Conservation (phyloP, 2,888 invertebrate genomes). For the Ornithoptera priamus region DNA sequence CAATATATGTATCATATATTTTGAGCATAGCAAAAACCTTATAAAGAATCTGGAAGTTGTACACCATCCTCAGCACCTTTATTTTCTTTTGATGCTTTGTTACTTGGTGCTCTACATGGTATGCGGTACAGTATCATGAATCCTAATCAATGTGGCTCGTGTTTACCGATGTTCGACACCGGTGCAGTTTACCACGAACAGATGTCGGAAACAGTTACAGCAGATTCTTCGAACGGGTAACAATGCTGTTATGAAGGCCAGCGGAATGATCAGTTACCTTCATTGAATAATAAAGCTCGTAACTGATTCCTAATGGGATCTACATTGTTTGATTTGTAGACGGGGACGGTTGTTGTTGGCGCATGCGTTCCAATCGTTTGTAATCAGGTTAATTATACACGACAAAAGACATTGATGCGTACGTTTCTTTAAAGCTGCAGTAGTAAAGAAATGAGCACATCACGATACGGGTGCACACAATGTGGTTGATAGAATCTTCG, state of each 20-base stretch:
- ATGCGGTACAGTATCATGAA: too few relatives aligned
- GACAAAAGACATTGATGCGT: not conserved
- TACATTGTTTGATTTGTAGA: constrained; percentile 23
- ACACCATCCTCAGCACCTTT: too few relatives aligned
- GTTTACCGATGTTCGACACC: constrained; percentile 41
- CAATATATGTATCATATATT: too few relatives aligned
- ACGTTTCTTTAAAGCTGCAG: not conserved
- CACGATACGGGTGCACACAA: not conserved
- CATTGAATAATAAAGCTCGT: constrained; percentile 45
- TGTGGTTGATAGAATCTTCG: too few relatives aligned
- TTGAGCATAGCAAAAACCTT: too few relatives aligned
- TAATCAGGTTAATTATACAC: constrained; percentile 18
- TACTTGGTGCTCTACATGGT: too few relatives aligned
- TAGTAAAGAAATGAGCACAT: not conserved
- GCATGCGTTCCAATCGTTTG: constrained; percentile 2
- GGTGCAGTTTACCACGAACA: constrained; percentile 48
- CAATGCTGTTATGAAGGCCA: constrained; percentile 51
- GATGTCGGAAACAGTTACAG: constrained; percentile 46
- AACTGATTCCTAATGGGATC: constrained; percentile 26
- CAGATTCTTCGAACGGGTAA: constrained; percentile 47
- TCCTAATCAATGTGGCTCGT: constrained; percentile 25
- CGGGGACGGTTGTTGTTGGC: constrained; percentile 9
- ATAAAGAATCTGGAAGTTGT: too few relatives aligned
- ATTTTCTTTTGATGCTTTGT: too few relatives aligned
- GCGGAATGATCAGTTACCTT: constrained; percentile 54